phyloP scores from a whole-genome alignment of 2,797 vertebrate genomes.

The Hyperoplus immaculatus region DNA sequence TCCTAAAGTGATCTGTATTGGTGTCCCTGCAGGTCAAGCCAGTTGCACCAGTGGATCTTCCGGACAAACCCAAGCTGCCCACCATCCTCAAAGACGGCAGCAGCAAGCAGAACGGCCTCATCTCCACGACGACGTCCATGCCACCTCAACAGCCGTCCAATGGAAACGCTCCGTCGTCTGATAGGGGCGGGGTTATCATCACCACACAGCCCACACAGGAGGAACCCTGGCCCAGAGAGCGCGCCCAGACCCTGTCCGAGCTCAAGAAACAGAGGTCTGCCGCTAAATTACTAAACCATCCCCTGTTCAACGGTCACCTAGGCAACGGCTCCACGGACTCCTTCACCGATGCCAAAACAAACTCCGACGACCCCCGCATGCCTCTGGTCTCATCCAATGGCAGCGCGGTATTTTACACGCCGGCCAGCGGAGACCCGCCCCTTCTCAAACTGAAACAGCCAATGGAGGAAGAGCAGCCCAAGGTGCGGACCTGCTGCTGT shows the following conservation, averaged over 20 bases:
- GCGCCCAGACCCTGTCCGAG: slow-evolving; percentile 94
- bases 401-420: slow-evolving; percentile 92
- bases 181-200: slow-evolving; percentile 71
- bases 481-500: slow-evolving; percentile 92
- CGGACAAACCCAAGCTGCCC: slow-evolving; percentile 80
- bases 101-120: slow-evolving; percentile 82
- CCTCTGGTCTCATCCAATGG: slow-evolving; percentile 94
- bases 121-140: slow-evolving; percentile 82
- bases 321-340: slow-evolving; percentile 85
- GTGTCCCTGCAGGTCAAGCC: slow-evolving; percentile 84
- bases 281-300: slow-evolving; percentile 92
- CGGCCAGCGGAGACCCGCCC: slow-evolving; percentile 95
- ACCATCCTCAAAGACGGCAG: slow-evolving; percentile 78
- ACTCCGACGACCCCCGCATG: slow-evolving; percentile 90
- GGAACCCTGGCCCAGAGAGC: slow-evolving; percentile 85
- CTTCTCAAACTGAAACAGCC: slow-evolving; percentile 96
- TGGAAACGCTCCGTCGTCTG: slow-evolving; percentile 69
- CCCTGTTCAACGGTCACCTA: slow-evolving; percentile 92
- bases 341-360: slow-evolving; percentile 84
- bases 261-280: slow-evolving; percentile 95
- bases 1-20: slow-evolving; percentile 22
- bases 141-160: slow-evolving; percentile 83
- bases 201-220: slow-evolving; percentile 72
- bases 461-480: slow-evolving; percentile 92
- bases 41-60: slow-evolving; percentile 57